A percentile compares a stretch with the other conserved stretches of the same genome.
Evolutionary conservation across 2,113 vertebrate species (phyloP).

Genomic region (Dipodomys stephensi): DNA sequence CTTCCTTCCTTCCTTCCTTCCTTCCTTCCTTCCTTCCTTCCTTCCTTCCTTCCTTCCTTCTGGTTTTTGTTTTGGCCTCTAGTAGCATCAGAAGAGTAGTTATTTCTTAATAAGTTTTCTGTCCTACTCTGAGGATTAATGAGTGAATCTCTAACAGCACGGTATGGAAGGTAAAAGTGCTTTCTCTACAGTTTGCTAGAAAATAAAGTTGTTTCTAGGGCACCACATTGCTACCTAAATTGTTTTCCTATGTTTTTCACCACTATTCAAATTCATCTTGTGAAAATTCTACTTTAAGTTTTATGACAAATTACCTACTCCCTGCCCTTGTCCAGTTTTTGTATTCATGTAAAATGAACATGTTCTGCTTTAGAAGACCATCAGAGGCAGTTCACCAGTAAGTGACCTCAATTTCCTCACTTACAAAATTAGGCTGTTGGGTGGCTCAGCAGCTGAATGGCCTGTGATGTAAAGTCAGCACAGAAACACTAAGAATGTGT

Average conservation of each 20-base stretch:
- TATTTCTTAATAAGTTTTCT: constrained; percentile 42
- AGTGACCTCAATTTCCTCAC: constrained; percentile 49
- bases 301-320: constrained; percentile 28
- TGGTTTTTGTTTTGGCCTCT: not conserved
- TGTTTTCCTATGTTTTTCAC: constrained; percentile 27
- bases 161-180: constrained; percentile 28
- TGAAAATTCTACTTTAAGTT: constrained; percentile 43
- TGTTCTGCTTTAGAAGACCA: not conserved
- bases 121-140: not conserved
- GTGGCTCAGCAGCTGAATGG: not conserved
- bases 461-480: constrained; percentile 4
- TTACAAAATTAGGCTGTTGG: constrained; percentile 37
- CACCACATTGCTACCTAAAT: constrained; percentile 3
- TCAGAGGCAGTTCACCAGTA: not conserved
- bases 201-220: not conserved
- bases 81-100: not conserved
- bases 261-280: constrained; percentile 37
- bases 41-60: not conserved
- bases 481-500: not conserved
- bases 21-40: not conserved
- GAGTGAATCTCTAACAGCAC: constrained; percentile 8
- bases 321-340: not conserved
- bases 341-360: constrained; percentile 13
- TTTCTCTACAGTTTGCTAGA: constrained; percentile 1
- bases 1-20: too few species aligned